A percentile compares a stretch with the other conserved stretches of the same genome.
phyloP scores from a whole-genome alignment of 1,140 invertebrate species.

The Lasioglossum albipes region DNA sequence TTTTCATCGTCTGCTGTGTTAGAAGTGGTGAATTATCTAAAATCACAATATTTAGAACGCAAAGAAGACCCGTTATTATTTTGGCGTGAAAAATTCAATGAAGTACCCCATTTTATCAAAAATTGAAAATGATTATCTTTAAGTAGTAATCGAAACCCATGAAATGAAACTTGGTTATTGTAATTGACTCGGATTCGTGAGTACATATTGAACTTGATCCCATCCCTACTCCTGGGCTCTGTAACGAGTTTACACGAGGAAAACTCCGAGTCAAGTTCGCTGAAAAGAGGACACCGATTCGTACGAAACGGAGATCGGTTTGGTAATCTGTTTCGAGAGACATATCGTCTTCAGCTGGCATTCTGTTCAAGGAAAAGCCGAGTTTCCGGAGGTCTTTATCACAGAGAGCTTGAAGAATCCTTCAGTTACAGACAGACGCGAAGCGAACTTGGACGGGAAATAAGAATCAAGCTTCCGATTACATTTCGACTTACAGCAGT shows the following conservation, averaged over 20 bases:
- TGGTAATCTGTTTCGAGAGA: background rate
- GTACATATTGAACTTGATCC: no score
- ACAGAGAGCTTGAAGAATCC: background rate
- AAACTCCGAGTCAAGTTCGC: constrained; percentile 21
- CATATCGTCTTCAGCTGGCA: background rate
- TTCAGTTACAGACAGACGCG: background rate
- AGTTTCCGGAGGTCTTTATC: background rate
- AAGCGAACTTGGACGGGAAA: background rate
- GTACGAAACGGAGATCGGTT: background rate
- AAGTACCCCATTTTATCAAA: no score
- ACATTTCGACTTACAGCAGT: background rate
- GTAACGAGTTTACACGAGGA: background rate
- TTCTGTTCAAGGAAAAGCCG: background rate
- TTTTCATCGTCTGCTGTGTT: no score
- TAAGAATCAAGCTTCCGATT: constrained; percentile 36
- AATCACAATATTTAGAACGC: no score
- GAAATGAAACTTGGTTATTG: no score
- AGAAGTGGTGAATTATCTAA: no score
- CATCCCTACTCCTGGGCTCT: no score
- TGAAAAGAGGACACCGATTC: constrained; percentile 4
- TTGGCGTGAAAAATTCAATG: no score
- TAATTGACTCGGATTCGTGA: no score
- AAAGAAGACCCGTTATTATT: no score
- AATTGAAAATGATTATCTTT: no score
- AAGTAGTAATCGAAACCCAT: no score